Conservation (phyloP, 2,113 vertebrate species). For the Peromyscus polionotus region DNA sequence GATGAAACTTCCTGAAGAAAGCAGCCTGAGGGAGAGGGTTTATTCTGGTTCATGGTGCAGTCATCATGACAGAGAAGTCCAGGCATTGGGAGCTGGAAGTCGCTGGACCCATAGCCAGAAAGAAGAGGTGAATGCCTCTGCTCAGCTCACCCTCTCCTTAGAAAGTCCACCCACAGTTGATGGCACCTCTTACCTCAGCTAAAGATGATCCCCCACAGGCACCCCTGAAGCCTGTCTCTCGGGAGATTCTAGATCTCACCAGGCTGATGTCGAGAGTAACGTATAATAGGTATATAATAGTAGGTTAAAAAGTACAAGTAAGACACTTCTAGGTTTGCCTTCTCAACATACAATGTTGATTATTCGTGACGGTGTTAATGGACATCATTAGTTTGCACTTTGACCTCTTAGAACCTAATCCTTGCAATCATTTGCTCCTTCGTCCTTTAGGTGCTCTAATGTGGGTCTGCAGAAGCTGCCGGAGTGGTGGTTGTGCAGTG, state of each 20-base stretch:
- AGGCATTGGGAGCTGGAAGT: neutral
- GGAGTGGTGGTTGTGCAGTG: constrained; percentile 91
- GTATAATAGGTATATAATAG: neutral
- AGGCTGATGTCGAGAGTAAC: neutral
- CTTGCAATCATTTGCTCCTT: constrained; percentile 39
- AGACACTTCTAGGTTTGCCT: constrained; percentile 11
- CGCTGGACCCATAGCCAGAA: neutral
- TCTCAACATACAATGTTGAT: neutral
- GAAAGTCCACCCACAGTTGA: neutral
- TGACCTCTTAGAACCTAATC: neutral
- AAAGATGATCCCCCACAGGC: neutral
- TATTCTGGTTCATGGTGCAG: neutral
- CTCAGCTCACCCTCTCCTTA: neutral
- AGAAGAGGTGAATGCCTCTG: neutral
- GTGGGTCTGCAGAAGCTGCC: constrained; percentile 91
- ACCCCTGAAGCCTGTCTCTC: neutral
- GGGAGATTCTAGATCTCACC: neutral
- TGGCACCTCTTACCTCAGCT: neutral
- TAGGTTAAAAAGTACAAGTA: constrained; percentile 24
- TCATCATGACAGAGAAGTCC: too few relatives aligned
- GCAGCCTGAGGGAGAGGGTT: neutral
- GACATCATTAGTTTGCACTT: neutral
- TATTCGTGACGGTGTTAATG: constrained; percentile 34
- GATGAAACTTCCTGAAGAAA: neutral
- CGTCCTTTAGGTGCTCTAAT: constrained; percentile 89